Conservation (phyloP, 2,113 vertebrate species). For the Psilopogon haemacephalus region DNA sequence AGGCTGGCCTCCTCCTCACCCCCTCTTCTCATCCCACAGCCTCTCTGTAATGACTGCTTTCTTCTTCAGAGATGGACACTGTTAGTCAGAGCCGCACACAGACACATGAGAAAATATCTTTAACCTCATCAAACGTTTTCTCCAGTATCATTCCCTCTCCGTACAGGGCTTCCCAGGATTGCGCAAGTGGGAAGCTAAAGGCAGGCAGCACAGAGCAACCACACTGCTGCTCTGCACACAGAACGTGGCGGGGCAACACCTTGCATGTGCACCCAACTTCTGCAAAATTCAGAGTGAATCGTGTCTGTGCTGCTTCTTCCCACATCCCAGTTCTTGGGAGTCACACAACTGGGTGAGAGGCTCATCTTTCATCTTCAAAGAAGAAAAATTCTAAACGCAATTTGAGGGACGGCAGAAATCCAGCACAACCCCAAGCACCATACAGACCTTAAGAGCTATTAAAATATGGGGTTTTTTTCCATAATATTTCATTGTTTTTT, state of each 20-base stretch:
- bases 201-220: not conserved
- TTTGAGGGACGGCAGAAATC: not conserved
- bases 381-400: not conserved
- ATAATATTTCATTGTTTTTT: not conserved
- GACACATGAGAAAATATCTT: not conserved
- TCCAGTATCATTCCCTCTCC: not conserved
- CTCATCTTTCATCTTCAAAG: slow-evolving; percentile 11
- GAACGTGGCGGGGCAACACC: not conserved
- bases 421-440: not conserved
- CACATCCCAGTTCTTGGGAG: not conserved
- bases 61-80: not conserved
- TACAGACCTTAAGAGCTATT: not conserved
- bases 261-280: not conserved
- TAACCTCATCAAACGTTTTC: not conserved
- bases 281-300: not conserved
- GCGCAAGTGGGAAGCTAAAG: not conserved
- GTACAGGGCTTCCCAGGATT: not conserved
- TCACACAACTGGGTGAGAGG: not conserved
- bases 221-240: rapidly evolving
- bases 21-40: slow-evolving; percentile 3
- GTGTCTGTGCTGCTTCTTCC: not conserved
- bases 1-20: not conserved
- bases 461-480: not conserved
- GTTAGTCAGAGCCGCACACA: slow-evolving; percentile 11
- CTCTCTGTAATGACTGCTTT: not conserved